phyloP scores from a whole-genome alignment of 2,888 invertebrate species.

The Imbricaverruca yamaguchii region DNA sequence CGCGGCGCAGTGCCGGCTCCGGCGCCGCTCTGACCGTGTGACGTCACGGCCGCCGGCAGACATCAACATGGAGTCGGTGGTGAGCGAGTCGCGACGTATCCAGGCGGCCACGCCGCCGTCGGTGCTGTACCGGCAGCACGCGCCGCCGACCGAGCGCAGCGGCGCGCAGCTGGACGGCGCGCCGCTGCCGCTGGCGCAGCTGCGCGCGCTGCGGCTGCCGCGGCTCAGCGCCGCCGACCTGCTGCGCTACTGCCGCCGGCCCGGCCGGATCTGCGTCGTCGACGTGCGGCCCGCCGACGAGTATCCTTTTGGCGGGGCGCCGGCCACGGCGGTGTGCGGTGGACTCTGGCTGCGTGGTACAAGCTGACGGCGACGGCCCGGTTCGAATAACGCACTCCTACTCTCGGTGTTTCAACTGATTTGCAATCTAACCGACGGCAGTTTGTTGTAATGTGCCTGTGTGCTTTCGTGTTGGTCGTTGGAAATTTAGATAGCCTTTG shows the following conservation, averaged over 20 bases:
- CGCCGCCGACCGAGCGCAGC: slow-evolving; percentile 38
- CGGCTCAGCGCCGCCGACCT: slow-evolving; percentile 80
- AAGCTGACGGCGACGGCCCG: no score
- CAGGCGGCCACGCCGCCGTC: slow-evolving; percentile 79
- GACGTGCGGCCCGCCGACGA: slow-evolving; percentile 61
- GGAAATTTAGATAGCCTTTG: no score
- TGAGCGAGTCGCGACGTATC: slow-evolving; percentile 76
- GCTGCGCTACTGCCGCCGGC: slow-evolving; percentile 48
- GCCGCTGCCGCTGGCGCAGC: slow-evolving; percentile 57
- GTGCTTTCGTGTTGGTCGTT: no score
- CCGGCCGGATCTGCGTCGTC: slow-evolving; percentile 51
- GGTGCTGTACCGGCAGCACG: slow-evolving; percentile 75
- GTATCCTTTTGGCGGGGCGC: slow-evolving; percentile 45
- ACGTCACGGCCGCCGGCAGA: slow-evolving; percentile 46
- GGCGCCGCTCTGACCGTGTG: no score
- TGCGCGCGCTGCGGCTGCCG: slow-evolving; percentile 68
- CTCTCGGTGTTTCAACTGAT: slow-evolving; percentile 21
- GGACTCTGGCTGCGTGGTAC: no score
- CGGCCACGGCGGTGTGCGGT: not conserved
- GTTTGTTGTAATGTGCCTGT: no score
- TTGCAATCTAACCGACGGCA: slow-evolving; percentile 1
- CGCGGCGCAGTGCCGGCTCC: no score
- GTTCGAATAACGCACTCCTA: slow-evolving; percentile 34
- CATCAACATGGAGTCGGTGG: slow-evolving; percentile 89
- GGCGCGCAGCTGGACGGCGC: slow-evolving; percentile 51